Conservation (phyloP, 1,140 invertebrate genomes). For the Diorhabda elongata region DNA sequence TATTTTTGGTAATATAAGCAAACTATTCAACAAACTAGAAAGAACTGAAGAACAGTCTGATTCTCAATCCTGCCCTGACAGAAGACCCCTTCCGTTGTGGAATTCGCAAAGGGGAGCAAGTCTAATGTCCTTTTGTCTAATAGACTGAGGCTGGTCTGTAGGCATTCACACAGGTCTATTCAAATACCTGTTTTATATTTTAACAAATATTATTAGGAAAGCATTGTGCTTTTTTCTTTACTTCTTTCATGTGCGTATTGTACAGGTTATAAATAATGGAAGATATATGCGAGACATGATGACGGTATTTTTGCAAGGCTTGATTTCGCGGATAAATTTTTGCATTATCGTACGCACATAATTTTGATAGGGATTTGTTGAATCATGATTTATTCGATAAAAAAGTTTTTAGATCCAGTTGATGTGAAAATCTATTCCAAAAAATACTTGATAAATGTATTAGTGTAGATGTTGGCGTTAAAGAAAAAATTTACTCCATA, state of each 20-base stretch:
- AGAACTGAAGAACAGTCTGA: too few relatives aligned
- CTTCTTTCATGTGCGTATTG: conserved; percentile 6
- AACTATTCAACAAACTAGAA: too few relatives aligned
- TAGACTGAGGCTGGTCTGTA: conserved; percentile 18
- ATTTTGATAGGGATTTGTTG: too few relatives aligned
- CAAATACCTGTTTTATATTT: conserved; percentile 29
- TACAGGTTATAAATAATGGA: conserved; percentile 9
- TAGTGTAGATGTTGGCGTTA: too few relatives aligned
- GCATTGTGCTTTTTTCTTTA: conserved; percentile 20
- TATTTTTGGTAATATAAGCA: too few relatives aligned
- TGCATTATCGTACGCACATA: too few relatives aligned
- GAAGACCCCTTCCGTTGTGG: conserved; percentile 25
- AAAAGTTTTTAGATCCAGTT: too few relatives aligned
- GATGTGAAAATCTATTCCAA: too few relatives aligned
- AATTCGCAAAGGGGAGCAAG: conserved; percentile 28
- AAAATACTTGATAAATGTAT: too few relatives aligned
- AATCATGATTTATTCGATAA: too few relatives aligned
- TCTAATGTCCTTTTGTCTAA: conserved; percentile 30
- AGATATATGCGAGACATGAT: conserved; percentile 7
- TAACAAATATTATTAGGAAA: conserved; percentile 26
- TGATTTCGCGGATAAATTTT: conserved; percentile 1
- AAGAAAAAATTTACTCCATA: too few relatives aligned
- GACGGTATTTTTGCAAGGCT: neutral
- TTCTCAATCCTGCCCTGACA: conserved; percentile 2
- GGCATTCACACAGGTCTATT: conserved; percentile 24